Evolutionary conservation across 2,888 invertebrate species (phyloP).

Genomic region (Oscheius sp.): DNA sequence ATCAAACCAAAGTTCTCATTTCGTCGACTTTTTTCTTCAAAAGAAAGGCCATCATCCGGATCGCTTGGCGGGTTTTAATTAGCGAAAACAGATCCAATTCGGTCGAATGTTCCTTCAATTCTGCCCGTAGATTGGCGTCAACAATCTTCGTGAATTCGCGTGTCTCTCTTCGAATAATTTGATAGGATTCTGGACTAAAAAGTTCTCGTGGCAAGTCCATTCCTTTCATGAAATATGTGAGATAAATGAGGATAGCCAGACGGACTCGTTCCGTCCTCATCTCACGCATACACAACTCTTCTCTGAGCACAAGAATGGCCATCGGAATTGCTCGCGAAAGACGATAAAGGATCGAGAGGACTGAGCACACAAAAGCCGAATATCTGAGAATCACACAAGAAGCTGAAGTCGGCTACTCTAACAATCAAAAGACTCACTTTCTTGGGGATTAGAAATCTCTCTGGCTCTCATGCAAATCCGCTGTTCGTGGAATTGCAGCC

Average conservation of each 20-base stretch:
- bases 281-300: conserved; percentile 1
- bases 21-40: conserved; percentile 29
- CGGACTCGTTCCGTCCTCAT: conserved; percentile 33
- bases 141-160: conserved; percentile 4
- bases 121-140: conserved; percentile 24
- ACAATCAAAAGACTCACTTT: neutral
- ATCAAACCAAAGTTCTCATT: too few species aligned
- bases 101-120: conserved; percentile 27
- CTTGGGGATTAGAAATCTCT: neutral
- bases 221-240: conserved; percentile 29
- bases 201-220: conserved; percentile 32
- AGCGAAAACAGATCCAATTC: conserved; percentile 29
- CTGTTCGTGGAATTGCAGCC: neutral
- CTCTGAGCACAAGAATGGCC: conserved; percentile 16
- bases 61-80: conserved; percentile 39
- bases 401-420: neutral
- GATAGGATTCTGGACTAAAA: conserved; percentile 26
- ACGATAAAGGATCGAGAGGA: conserved; percentile 8
- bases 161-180: conserved; percentile 15
- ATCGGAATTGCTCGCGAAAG: conserved; percentile 20
- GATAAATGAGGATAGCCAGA: conserved; percentile 34
- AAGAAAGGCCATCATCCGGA: conserved; percentile 35
- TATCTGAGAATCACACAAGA: neutral
- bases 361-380: neutral
- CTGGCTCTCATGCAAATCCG: neutral